Evolutionary conservation across 2,888 invertebrate species (phyloP).

Genomic region (Epinotia ramella): DNA sequence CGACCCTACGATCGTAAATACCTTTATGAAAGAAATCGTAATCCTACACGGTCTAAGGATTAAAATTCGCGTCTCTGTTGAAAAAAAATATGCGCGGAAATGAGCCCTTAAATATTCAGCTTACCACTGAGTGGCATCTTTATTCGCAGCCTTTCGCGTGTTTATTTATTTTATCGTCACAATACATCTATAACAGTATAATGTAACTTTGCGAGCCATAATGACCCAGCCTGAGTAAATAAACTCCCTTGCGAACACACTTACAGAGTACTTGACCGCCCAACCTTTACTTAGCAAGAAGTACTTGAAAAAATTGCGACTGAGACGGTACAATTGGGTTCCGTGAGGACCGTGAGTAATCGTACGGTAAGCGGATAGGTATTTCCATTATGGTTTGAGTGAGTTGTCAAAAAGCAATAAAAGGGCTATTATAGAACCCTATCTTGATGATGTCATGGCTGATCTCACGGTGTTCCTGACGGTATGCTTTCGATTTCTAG

Average conservation of each 20-base stretch:
- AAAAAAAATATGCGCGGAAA: no score
- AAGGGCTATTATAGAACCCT: conserved; percentile 31
- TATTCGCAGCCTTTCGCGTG: conserved; percentile 51
- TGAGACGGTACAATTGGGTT: conserved; percentile 26
- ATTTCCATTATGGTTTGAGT: conserved; percentile 17
- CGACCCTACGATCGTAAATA: neutral
- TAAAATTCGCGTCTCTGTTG: no score
- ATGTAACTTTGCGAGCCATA: conserved; percentile 56
- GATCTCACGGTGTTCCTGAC: conserved; percentile 12
- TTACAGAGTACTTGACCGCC: conserved; percentile 49
- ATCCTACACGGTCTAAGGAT: neutral
- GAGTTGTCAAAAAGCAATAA: conserved; percentile 31
- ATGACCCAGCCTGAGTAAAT: conserved; percentile 59
- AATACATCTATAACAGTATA: conserved; percentile 47
- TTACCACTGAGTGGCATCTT: conserved; percentile 42
- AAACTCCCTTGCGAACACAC: conserved; percentile 58
- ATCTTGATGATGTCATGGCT: conserved; percentile 25
- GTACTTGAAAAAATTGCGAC: conserved; percentile 42
- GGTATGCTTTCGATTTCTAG: neutral
- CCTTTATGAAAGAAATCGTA: neutral
- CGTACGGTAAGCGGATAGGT: conserved; percentile 20
- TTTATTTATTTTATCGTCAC: conserved; percentile 42
- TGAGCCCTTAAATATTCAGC: neutral
- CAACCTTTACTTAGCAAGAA: conserved; percentile 57
- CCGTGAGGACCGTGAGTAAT: conserved; percentile 38